Base-by-base conservation (phyloP, 1,140 invertebrate species). In the Cydia pomonella region DNA sequence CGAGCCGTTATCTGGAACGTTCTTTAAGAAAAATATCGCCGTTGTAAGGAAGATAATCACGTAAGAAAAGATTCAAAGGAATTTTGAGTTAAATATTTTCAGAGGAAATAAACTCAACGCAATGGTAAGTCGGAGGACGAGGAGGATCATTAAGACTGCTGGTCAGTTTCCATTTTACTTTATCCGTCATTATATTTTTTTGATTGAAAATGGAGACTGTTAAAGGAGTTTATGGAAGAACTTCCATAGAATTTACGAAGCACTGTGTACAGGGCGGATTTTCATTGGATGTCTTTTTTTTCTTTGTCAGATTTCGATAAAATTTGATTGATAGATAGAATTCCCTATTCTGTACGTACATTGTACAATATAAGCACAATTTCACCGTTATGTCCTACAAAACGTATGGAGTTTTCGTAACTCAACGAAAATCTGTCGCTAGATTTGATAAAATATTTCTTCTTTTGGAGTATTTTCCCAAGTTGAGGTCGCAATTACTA, bases 21-120 rank as follows among this genome's bases (percentile, higher is more conserved):
- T 29, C 23, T 63, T 25, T 29, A 66, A 66, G 63, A 66, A 66
- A 66, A 66, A 66, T 33, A 66, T 66, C 25, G 23, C 63, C 47
- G 16, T 7, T 50, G n/a, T 7, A 50, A 18, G 47, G 6, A 50
- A 18, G 47, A 18, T 50, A n/a, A n/a, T 50, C 16, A 50, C 18
- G 47, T 7, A 50, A 50, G n/a, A 50, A 50, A 18, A 50, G n/a
- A 50, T 18, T 18, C 47, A 50, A 50, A 50, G 47, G 47, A 50
- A 50, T 50, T 50, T 50, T 7, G 47, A n/a, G 47, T 50, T 50
- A 18, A 50, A 50, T n/a, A 50, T n/a, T 50, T n/a, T 50, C 47
- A 18, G 47, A 18, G 16, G 47, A 50, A 50, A 50, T 50, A 50
- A 50, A 47, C 44, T 47, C 16, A 47, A 18, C n/a, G 16, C 16